Base-by-base conservation (phyloP, 2,888 invertebrate species). In the Drosophila kambysellisi region DNA sequence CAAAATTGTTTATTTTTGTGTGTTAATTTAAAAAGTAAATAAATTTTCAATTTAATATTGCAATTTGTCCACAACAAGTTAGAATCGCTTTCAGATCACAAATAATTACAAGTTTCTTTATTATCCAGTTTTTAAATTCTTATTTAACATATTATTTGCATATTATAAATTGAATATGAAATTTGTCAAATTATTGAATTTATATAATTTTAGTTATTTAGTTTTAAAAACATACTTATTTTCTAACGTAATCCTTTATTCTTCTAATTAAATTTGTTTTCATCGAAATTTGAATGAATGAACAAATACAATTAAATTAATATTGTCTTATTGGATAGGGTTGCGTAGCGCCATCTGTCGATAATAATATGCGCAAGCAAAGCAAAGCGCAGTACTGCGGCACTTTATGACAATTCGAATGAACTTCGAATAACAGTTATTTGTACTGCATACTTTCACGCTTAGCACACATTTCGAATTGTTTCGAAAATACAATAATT, bases 361-460 rank as follows among this genome's bases (percentile, higher is more conserved):
- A 11, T 5, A 20, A 4, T 5, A 35, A 9, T 1, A 25, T 15
- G 9, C 51, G 33, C 30, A 7, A 5, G 5, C n/a, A 15, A 1
- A 32, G 11, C 37, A 4, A 29, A 56, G 56, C 56, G 51, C 25
- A 11, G 25, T 32, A 8, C 4, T 30, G 51, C 17, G 41, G 33
- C 6, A 1, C 3, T 20, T 50, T 54, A 17, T 1, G 20, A 35
- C 6, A 37, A 5, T 17, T 15, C 15, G 6, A n/a, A 17, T 46
- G 15, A 17, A 43, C 4, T 30, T 25, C 25, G 25, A 25, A 30
- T 5, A 43, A 8, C 12, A 37, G 6, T 17, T 25, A 4, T 11
- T 29, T 8, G 5, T 35, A 35, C 0, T 56, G 74, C 68, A 68
- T 74, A 63, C 76, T 68, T 62, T 75, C 12, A n/a, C 59, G 50